These are phyloP conservation scores for Atopsyche davidsoni DNA, from an alignment of 1,140 invertebrate species.

Conservation along the genomic window DNA sequence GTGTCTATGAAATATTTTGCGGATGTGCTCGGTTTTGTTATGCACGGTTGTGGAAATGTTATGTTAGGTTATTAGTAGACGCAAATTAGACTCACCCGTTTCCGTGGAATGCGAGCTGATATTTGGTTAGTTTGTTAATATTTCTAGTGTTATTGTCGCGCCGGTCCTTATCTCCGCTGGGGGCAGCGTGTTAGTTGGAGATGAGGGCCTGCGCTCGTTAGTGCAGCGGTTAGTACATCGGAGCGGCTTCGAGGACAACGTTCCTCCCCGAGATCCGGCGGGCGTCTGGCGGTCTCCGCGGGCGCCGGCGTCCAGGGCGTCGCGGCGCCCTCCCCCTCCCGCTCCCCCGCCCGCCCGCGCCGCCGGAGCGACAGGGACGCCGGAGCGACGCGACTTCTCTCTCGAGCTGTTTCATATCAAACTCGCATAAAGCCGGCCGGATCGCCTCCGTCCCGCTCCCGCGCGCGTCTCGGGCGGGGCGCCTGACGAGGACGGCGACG, in stretches of 20 bases:
- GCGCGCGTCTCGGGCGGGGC: too few relatives aligned
- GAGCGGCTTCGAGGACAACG: constrained; percentile 11
- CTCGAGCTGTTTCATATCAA: too few relatives aligned
- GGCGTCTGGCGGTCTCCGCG: constrained; percentile 30
- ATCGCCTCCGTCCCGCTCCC: neutral
- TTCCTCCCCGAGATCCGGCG: constrained; percentile 21
- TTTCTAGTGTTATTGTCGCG: too few relatives aligned
- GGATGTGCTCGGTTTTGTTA: too few relatives aligned
- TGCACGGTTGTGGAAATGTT: too few relatives aligned
- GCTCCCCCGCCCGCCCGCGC: constrained; percentile 11
- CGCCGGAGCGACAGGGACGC: constrained; percentile 16
- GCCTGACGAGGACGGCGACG: too few relatives aligned
- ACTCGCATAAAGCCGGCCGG: constrained; percentile 13
- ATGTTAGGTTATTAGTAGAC: too few relatives aligned
- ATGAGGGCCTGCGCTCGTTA: constrained; percentile 4
- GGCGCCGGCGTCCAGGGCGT: constrained; percentile 25
- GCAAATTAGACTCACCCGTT: too few relatives aligned
- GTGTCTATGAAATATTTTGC: too few relatives aligned
- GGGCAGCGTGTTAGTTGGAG: neutral
- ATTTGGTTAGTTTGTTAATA: too few relatives aligned
- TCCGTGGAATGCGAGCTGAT: too few relatives aligned
- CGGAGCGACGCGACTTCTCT: constrained; percentile 7
- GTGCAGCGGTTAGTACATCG: constrained; percentile 10
- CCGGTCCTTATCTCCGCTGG: too few relatives aligned
- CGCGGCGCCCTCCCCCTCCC: constrained; percentile 19